phyloP scores from a whole-genome alignment of 2,113 vertebrate genomes.

The Hyperopisus bebe region DNA sequence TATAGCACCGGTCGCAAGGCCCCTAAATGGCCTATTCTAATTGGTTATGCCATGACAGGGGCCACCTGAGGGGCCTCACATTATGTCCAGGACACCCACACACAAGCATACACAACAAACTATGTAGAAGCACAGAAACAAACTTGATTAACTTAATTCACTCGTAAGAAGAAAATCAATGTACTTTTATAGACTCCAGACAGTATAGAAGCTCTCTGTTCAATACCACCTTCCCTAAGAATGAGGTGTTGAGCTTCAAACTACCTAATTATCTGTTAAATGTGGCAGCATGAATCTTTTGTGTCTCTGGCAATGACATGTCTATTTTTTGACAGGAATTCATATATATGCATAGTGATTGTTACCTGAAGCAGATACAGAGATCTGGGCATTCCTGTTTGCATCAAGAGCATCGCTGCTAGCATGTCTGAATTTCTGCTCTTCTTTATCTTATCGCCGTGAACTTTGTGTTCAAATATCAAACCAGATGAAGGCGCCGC shows the following conservation, averaged over 20 bases:
- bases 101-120: neutral
- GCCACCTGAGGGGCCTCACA: neutral
- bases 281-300: neutral
- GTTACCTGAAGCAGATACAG: neutral
- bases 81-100: neutral
- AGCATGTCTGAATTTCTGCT: conserved; percentile 53
- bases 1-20: neutral
- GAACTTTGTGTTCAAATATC: conserved; percentile 45
- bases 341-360: neutral
- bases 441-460: conserved; percentile 53
- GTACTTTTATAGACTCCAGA: conserved; percentile 21
- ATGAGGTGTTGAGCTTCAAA: neutral
- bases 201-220: conserved; percentile 5
- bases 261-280: conserved; percentile 15
- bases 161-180: conserved; percentile 25
- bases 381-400: neutral
- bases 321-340: neutral
- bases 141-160: conserved; percentile 21
- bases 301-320: neutral
- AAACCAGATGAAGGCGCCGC: neutral
- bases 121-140: conserved; percentile 12
- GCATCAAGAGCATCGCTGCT: conserved; percentile 34
- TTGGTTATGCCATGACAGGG: neutral
- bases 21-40: neutral
- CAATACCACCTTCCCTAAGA: conserved; percentile 4